A percentile compares a stretch with the other conserved stretches of the same genome.
These are phyloP conservation scores for Carassius carassius DNA, from an alignment of 2,113 vertebrate species.

Conservation along the genomic window DNA sequence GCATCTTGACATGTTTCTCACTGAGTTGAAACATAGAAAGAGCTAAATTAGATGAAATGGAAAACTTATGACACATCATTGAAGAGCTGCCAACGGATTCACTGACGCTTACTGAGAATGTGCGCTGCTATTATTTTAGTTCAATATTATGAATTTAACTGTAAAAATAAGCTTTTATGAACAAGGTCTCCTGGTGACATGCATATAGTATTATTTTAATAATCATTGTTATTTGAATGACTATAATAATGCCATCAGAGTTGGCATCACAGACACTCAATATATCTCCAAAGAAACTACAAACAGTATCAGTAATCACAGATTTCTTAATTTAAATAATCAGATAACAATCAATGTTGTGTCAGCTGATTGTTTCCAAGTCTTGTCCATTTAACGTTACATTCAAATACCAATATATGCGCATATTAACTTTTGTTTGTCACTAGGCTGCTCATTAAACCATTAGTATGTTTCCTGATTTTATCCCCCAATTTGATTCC, in stretches of 20 bases:
- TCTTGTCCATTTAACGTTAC: background rate
- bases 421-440: background rate
- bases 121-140: background rate
- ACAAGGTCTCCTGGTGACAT: background rate
- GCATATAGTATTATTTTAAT: background rate
- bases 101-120: background rate
- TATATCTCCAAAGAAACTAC: background rate
- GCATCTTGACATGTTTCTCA: slow-evolving; percentile 24
- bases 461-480: background rate
- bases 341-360: background rate
- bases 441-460: background rate
- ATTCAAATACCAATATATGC: background rate
- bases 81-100: background rate
- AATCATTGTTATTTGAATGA: background rate
- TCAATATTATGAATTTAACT: background rate
- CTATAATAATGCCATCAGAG: background rate
- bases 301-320: background rate
- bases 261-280: background rate
- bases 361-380: background rate
- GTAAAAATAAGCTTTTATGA: background rate
- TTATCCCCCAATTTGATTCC: background rate
- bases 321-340: background rate
- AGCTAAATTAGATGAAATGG: background rate
- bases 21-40: slow-evolving; percentile 8
- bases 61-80: background rate